These are phyloP conservation scores for Neofelis nebulosa DNA, from an alignment of 2,113 vertebrate species.

Conservation along the genomic window DNA sequence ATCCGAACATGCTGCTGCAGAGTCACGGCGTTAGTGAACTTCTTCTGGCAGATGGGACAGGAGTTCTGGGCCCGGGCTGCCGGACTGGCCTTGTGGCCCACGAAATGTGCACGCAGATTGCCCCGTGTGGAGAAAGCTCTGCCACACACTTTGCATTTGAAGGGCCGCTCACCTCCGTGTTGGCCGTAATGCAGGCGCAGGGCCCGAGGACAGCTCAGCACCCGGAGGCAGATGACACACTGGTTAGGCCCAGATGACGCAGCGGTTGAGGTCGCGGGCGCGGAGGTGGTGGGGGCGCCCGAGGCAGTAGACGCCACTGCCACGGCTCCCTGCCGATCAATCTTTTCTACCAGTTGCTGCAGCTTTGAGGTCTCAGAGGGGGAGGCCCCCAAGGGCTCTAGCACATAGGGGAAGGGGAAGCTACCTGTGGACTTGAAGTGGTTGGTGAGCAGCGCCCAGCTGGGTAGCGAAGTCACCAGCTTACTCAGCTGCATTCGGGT, in stretches of 20 bases:
- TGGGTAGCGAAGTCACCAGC: slow-evolving; percentile 86
- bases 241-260: slow-evolving; percentile 86
- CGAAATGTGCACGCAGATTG: slow-evolving; percentile 92
- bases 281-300: slow-evolving; percentile 77
- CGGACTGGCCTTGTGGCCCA: slow-evolving; percentile 92
- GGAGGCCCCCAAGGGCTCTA: slow-evolving; percentile 86
- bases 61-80: slow-evolving; percentile 92
- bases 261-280: slow-evolving; percentile 75
- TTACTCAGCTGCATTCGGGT: slow-evolving; percentile 83
- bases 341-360: slow-evolving; percentile 93
- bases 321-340: slow-evolving; percentile 89
- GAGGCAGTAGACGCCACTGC: slow-evolving; percentile 77
- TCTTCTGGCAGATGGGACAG: slow-evolving; percentile 94
- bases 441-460: slow-evolving; percentile 89
- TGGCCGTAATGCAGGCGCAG: slow-evolving; percentile 93
- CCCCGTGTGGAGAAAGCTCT: slow-evolving; percentile 94
- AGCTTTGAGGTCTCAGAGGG: slow-evolving; percentile 94
- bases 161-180: slow-evolving; percentile 92
- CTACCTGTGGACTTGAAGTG: slow-evolving; percentile 84
- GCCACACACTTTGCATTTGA: slow-evolving; percentile 94
- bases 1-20: slow-evolving; percentile 95
- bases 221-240: slow-evolving; percentile 92
- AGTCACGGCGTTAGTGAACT: slow-evolving; percentile 94
- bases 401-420: slow-evolving; percentile 91
- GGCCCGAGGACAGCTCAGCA: slow-evolving; percentile 93